phyloP scores from a whole-genome alignment of 2,888 invertebrate genomes.

The Drosophila koepferae region DNA sequence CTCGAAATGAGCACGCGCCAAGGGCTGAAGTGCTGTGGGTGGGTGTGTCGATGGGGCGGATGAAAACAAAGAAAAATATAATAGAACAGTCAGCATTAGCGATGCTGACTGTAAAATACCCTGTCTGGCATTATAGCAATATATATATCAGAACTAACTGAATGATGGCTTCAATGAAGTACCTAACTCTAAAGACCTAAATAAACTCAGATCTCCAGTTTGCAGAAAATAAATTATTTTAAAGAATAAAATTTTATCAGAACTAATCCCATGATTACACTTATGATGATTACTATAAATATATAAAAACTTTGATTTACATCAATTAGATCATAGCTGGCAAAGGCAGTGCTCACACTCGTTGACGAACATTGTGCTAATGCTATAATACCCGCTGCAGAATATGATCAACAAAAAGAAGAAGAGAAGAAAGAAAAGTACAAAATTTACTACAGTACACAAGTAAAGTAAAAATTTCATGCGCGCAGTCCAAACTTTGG shows the following conservation, averaged over 20 bases:
- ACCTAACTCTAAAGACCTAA: too few relatives aligned
- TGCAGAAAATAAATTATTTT: too few relatives aligned
- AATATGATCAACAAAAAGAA: constrained; percentile 10
- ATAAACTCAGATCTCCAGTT: too few relatives aligned
- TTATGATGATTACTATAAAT: too few relatives aligned
- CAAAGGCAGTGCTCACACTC: too few relatives aligned
- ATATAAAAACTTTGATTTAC: too few relatives aligned
- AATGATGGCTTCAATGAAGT: too few relatives aligned
- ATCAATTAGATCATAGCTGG: too few relatives aligned
- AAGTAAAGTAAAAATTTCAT: constrained; percentile 76
- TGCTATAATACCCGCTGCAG: constrained; percentile 14
- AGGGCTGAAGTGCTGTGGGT: constrained; percentile 29
- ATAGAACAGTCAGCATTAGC: background rate
- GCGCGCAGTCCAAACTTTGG: constrained; percentile 75
- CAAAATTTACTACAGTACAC: constrained; percentile 57
- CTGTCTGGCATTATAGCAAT: background rate
- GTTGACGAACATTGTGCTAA: background rate
- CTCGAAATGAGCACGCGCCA: constrained; percentile 76
- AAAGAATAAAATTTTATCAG: too few relatives aligned
- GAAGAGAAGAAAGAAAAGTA: background rate
- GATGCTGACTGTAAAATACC: background rate
- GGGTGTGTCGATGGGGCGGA: constrained; percentile 8
- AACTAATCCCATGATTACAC: too few relatives aligned
- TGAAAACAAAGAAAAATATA: constrained; percentile 26
- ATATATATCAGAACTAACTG: too few relatives aligned